Conservation (phyloP, 1,140 invertebrate genomes). For the Drosophila ambigua region DNA sequence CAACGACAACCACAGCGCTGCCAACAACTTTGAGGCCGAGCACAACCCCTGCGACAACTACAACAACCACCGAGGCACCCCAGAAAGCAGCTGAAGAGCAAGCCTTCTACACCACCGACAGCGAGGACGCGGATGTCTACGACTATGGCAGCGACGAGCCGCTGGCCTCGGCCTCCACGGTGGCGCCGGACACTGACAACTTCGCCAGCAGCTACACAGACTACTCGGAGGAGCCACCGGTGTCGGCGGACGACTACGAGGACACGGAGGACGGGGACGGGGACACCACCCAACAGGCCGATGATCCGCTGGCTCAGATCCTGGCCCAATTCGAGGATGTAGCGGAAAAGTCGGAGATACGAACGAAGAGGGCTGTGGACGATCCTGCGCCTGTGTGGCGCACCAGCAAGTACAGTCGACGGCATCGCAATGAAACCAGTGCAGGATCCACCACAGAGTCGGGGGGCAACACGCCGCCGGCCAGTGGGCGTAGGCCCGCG, state of each 20-base stretch:
- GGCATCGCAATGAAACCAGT: constrained; percentile 51
- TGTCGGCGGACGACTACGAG: constrained; percentile 12
- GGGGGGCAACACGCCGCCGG: background rate
- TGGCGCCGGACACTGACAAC: constrained; percentile 55
- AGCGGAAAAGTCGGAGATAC: background rate
- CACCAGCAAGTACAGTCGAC: constrained; percentile 56
- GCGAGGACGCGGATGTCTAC: constrained; percentile 37
- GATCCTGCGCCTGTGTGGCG: constrained; percentile 33
- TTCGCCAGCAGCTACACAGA: constrained; percentile 73
- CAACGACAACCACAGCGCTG: background rate
- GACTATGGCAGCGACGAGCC: constrained; percentile 63
- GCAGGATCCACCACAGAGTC: constrained; percentile 9
- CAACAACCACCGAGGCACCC: constrained; percentile 20
- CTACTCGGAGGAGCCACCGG: constrained; percentile 60
- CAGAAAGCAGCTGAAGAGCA: constrained; percentile 10
- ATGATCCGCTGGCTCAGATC: constrained; percentile 58
- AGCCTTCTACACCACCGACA: constrained; percentile 25
- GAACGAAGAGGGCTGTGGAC: constrained; percentile 17
- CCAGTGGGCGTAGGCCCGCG: constrained; percentile 1
- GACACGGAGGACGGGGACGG: constrained; percentile 32
- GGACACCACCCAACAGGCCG: constrained; percentile 38
- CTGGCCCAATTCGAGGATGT: constrained; percentile 51
- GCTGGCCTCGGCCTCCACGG: constrained; percentile 42
- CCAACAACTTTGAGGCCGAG: background rate
- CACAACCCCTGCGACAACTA: constrained; percentile 3